Evolutionary conservation across 2,113 vertebrate genomes (phyloP), one percentile per base, ranked within the genome.

Genomic region (Menidia beryllina): DNA sequence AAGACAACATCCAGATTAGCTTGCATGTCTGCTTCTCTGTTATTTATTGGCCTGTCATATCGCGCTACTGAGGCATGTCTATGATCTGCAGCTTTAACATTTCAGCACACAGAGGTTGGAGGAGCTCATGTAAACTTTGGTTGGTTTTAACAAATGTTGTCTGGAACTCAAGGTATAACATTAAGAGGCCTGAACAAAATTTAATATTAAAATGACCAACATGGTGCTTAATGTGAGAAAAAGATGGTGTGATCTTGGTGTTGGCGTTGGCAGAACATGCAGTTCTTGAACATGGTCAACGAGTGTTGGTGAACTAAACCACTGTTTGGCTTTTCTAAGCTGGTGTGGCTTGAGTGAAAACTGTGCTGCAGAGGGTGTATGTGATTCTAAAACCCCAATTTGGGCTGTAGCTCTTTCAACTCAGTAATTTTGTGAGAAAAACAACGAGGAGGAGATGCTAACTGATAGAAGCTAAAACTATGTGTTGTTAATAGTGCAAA

Each of bases 371-470:
- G 52, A 36, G 12, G 6, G 55, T 43, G 50, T 75, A 62, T 3
- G 20, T 58, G 65, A 52, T 59, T 60, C 58, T 72, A 58, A 80
- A 77, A 62, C n/a, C 30, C 61, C 60, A 82, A 85, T 82, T 82
- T 85, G 23, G 48, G 66, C 21, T 30, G 38, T 75, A 73, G 79
- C 75, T 75, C 75, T 84, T 87, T 85, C 79, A 84, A 61, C 74
- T 88, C 76, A 82, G 74, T 67, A 50, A 50, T 70, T 82, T 67
- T 47, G 36, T 45, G 70, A 74, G 66, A 64, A 65, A 11, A 45
- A 45, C 56, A 55, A n/a, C n/a, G 30, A 34, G 30, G 30, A 34
- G 7, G 30, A 34, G 30, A 34, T 34, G 10, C 30, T 5, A 34
- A 10, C 10, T 34, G 69, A 69, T 68, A 57, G 54, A 61, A 47